phyloP scores from a whole-genome alignment of 2,888 invertebrate species.

The Herminia tarsipennalis region DNA sequence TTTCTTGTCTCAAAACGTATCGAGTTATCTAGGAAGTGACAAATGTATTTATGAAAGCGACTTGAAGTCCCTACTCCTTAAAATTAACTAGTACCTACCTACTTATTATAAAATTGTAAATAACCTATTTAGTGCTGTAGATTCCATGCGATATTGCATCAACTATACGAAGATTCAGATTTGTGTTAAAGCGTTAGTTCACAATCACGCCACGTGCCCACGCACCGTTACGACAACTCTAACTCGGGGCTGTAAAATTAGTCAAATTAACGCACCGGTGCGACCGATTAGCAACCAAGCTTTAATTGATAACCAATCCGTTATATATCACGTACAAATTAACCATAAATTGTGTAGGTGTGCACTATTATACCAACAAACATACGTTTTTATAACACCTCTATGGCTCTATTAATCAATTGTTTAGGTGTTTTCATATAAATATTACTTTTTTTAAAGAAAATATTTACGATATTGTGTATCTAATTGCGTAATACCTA shows the following conservation, averaged over 20 bases:
- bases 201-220: slow-evolving; percentile 47
- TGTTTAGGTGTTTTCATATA: background rate
- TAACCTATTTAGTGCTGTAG: too few species aligned
- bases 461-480: too few species aligned
- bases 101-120: too few species aligned
- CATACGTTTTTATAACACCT: slow-evolving; percentile 25
- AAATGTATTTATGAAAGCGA: too few species aligned
- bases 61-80: too few species aligned
- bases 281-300: slow-evolving; percentile 50
- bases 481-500: too few species aligned
- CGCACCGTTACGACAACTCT: slow-evolving; percentile 30
- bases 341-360: slow-evolving; percentile 43
- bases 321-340: slow-evolving; percentile 52
- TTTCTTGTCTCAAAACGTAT: too few species aligned
- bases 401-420: slow-evolving; percentile 7
- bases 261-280: slow-evolving; percentile 55
- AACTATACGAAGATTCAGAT: background rate
- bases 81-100: too few species aligned
- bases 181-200: background rate
- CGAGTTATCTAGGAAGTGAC: too few species aligned
- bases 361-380: slow-evolving; percentile 16
- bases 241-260: slow-evolving; percentile 55
- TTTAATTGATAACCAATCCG: slow-evolving; percentile 48
- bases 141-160: background rate
- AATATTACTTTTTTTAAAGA: background rate